Base-by-base conservation (phyloP, 2,888 invertebrate genomes). In the Drosophila pseudotakahashii region DNA sequence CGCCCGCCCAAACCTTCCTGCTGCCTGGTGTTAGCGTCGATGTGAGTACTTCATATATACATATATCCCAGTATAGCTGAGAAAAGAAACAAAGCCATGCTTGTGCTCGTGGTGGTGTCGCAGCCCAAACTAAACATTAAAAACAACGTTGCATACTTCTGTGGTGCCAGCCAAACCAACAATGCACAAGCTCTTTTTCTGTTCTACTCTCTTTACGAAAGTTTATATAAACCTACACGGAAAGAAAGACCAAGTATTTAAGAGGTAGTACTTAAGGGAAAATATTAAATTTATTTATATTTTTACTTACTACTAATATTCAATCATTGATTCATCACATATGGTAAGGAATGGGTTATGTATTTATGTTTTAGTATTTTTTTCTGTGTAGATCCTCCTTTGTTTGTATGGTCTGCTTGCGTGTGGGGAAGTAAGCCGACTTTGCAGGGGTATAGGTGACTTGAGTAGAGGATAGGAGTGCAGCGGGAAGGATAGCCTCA, bases 21-120 rank as follows among this genome's bases (percentile, higher is more conserved):
- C 93, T 96, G 82, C 95, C 96, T 7, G 97, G 97, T 88, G 96
- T 97, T 74, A 94, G 94, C 80, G 97, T 97, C 51, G 96, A 97
- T 93, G 97, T 97, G 93, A 96, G 97, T 95, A 86, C 63, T 36
- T 32, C 36, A 14, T 9, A 37, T n/a, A 32, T 6, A 16, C 9
- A 37, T n/a, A 26, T 7, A 47, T 7, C 60, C 41, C 39, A 9
- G 14, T 34, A 50, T 44, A 39, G 10, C 47, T 19, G 13, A 42
- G 1, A 16, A 23, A 32, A n/a, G 13, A 11, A 16, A 45, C 30
- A 23, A 54, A 44, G 26, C 19, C 7, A 41, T 42, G 52, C 39
- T 63, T 68, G 71, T 50, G 26, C 16, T 16, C 48, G 48, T 69
- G 52, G 47, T 54, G 55, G 59, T 52, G 64, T 70, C 71, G 45